A percentile compares a stretch with the other conserved stretches of the same genome.
phyloP scores from a whole-genome alignment of 2,888 invertebrate species.

The Drosophila leonis region DNA sequence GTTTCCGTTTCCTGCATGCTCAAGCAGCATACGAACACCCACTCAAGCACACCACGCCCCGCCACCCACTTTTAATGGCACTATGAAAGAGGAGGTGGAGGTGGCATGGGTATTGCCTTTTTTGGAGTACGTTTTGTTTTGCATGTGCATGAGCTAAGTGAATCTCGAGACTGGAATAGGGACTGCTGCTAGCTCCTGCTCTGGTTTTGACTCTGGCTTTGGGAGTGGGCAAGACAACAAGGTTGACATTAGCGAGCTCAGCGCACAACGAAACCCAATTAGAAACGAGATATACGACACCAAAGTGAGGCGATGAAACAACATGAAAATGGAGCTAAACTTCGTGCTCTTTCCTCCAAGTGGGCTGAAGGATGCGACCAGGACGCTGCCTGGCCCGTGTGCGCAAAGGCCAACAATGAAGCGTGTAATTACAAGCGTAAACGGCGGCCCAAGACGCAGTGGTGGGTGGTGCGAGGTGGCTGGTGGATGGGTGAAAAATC shows the following conservation, averaged over 20 bases:
- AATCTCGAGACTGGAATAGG: conserved; percentile 59
- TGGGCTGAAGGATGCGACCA: conserved; percentile 38
- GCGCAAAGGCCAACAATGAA: conserved; percentile 82
- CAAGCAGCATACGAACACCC: conserved; percentile 63
- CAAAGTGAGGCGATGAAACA: conserved; percentile 81
- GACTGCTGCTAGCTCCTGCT: conserved; percentile 9
- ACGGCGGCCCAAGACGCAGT: conserved; percentile 62
- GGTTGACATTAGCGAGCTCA: conserved; percentile 79
- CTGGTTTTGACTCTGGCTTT: neutral
- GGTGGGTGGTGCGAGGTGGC: conserved; percentile 40
- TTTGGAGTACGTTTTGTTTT: conserved; percentile 68
- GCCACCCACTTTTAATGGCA: conserved; percentile 69
- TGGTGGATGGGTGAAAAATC: conserved; percentile 49
- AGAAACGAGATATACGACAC: conserved; percentile 82
- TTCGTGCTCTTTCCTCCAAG: conserved; percentile 13
- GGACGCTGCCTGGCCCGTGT: conserved; percentile 24
- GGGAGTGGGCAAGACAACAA: conserved; percentile 57
- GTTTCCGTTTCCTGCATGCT: conserved; percentile 80
- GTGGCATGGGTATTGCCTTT: conserved; percentile 39
- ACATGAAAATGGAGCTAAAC: conserved; percentile 72
- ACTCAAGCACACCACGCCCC: conserved; percentile 17
- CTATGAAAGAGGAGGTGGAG: conserved; percentile 3
- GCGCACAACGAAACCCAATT: conserved; percentile 81
- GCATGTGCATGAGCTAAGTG: conserved; percentile 82
- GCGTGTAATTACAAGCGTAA: conserved; percentile 85